Percentiles rank a stretch among this genome's conserved stretches.
phyloP scores from a whole-genome alignment of 1,140 invertebrate genomes.

The Drosophila fuyamai region DNA sequence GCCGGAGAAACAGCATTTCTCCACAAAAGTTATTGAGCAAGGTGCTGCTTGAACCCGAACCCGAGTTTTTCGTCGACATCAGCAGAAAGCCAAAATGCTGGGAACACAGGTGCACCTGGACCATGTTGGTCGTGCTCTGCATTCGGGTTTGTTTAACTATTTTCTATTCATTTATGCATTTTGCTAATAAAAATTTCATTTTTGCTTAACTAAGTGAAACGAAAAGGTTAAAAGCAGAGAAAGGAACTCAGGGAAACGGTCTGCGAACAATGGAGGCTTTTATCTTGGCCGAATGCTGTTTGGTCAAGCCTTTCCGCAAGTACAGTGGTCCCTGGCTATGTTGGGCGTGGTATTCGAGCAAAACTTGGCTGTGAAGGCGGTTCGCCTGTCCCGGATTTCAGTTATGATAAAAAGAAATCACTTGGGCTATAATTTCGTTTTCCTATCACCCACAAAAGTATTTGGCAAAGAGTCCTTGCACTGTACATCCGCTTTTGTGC shows the following conservation, averaged over 20 bases:
- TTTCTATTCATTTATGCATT: slow-evolving; percentile 83
- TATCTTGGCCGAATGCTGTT: slow-evolving; percentile 63
- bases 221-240: slow-evolving; percentile 69
- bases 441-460: not conserved
- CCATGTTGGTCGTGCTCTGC: slow-evolving; percentile 30
- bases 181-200: slow-evolving; percentile 81
- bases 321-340: slow-evolving; percentile 30
- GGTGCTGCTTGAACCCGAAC: slow-evolving; percentile 42
- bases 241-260: slow-evolving; percentile 22
- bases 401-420: slow-evolving; percentile 5
- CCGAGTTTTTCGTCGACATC: slow-evolving; percentile 58
- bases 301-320: slow-evolving; percentile 25
- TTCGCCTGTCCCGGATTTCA: not conserved
- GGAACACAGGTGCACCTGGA: slow-evolving; percentile 36
- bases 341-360: not conserved
- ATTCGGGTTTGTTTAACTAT: slow-evolving; percentile 65
- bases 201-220: slow-evolving; percentile 83
- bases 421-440: slow-evolving; percentile 6
- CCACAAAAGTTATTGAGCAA: slow-evolving; percentile 38
- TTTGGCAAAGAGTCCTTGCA: slow-evolving; percentile 1
- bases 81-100: slow-evolving; percentile 37
- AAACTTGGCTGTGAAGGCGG: too few species aligned
- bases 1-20: slow-evolving; percentile 13
- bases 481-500: slow-evolving; percentile 47
- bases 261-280: slow-evolving; percentile 45